Evolutionary conservation across 2,888 invertebrate genomes (phyloP), one percentile per base, ranked within the genome.

Genomic region (Microplitis manilae): DNA sequence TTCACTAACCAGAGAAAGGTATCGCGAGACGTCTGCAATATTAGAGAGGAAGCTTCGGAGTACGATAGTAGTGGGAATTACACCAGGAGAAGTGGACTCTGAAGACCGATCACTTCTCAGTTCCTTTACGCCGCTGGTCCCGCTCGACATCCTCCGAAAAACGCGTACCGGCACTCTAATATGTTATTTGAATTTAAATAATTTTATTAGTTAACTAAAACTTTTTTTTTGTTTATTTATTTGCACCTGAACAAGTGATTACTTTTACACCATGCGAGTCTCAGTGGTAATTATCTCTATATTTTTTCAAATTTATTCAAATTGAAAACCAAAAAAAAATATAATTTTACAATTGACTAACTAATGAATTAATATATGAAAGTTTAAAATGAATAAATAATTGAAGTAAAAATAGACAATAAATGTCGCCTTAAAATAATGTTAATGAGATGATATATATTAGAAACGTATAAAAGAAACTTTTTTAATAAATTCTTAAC

Each of bases 11-110:
- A 79, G 78, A 79, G 78, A 79, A 78, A 79, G 78, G 80, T 75
- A 75, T 73, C 78, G 76, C 77, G 73, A 50, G 50, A 68, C 81
- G 81, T 82, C 83, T 79, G 83, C 81, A 79, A 87, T 86, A 88
- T 88, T 89, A 88, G 88, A 89, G 88, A 87, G 88, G 88, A 50
- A 88, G 86, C 86, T 85, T 87, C 74, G 74, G 41, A 76, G 70
- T 62, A 64, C 30, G 74, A 64, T 71, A 80, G 85, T 85, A 84
- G 86, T 86, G 84, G 82, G 77, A 68, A 75, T 50, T 50, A 50
- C 13, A 13, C 4, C 50, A 50, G 85, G 87, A 85, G 86, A 84
- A 80, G 85, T 84, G 77, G 85, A 84, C 84, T 83, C 84, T 82
- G 84, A 81, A 74, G 83, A 81, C 85, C 85, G 84, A 88, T 85